Base-by-base conservation (phyloP, 2,888 invertebrate species). In the Leucophenga montana region DNA sequence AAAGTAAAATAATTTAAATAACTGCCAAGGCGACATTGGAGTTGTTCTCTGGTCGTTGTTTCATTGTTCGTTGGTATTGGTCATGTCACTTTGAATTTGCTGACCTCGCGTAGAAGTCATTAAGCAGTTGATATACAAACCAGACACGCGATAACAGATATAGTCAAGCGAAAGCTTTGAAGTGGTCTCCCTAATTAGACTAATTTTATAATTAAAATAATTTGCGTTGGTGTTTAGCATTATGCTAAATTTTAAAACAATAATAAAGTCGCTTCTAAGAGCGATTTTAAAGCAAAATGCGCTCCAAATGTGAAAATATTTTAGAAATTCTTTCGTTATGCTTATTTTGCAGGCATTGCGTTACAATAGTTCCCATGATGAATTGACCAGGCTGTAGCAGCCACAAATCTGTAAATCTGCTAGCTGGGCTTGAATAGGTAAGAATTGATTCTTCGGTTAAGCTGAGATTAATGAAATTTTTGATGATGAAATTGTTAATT, bases 171-270 rank as follows among this genome's bases (percentile, higher is more conserved):
- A 79, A 78, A 78, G 78, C 80, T 78, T 39, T 39, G 39, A 39
- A 39, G 39, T 39, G 39, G 39, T 39, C 39, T 39, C 1, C 8
- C 78, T 78, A 78, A 78, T 78, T 78, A 75, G 77, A 80, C 78
- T 78, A 78, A 78, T 78, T 80, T 78, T 73, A 77, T 78, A 78
- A 80, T 78, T 80, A 78, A 78, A 78, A 73, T 80, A 75, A 79
- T 77, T 79, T 76, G 73, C 76, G 20, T 76, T 71, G 72, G 9
- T 56, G 18, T 13, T 22, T 22, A 27, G 22, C 22, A 27, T 22
- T 56, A 56, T 56, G 20, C 27, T 22, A 22, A 56, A 56, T 3
- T 22, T 39, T 8, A 39, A 39, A 27, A 27, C 27, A 27, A 27
- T 27, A 54, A 54, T 18, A 54, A 54, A 18, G 9, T 0, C 5